phyloP scores from a whole-genome alignment of 2,113 vertebrate genomes.

The Emydura subglobosa region DNA sequence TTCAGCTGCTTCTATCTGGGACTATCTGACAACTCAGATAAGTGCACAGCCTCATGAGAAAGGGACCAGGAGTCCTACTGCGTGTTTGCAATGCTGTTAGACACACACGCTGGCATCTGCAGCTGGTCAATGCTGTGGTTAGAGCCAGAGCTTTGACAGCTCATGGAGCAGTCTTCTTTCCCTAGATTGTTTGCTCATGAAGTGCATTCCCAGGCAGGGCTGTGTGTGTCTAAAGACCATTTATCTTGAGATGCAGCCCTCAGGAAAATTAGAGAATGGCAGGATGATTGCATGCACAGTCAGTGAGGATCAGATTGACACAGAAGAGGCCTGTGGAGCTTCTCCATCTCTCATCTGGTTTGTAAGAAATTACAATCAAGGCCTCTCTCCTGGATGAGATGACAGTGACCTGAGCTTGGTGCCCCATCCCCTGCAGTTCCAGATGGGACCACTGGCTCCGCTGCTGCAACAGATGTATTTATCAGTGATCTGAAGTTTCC shows the following conservation, averaged over 20 bases:
- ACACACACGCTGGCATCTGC: neutral
- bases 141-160: neutral
- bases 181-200: neutral
- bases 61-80: neutral
- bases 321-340: neutral
- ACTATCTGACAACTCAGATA: neutral
- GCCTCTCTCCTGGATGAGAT: neutral
- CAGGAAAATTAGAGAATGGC: neutral
- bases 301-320: neutral
- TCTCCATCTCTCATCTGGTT: neutral
- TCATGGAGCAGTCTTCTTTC: neutral
- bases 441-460: neutral
- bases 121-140: neutral
- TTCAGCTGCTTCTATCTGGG: neutral
- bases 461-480: neutral
- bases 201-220: neutral
- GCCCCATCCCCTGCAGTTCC: neutral
- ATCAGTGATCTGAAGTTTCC: neutral
- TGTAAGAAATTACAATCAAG: no score
- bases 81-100: neutral
- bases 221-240: neutral
- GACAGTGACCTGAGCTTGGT: neutral
- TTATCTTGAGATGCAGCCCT: neutral
- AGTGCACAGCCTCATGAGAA: neutral
- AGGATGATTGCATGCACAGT: neutral